Percentiles rank a stretch among this genome's conserved stretches.
Evolutionary conservation across 1,140 invertebrate genomes (phyloP).

Genomic region (Drosophila nikananu): DNA sequence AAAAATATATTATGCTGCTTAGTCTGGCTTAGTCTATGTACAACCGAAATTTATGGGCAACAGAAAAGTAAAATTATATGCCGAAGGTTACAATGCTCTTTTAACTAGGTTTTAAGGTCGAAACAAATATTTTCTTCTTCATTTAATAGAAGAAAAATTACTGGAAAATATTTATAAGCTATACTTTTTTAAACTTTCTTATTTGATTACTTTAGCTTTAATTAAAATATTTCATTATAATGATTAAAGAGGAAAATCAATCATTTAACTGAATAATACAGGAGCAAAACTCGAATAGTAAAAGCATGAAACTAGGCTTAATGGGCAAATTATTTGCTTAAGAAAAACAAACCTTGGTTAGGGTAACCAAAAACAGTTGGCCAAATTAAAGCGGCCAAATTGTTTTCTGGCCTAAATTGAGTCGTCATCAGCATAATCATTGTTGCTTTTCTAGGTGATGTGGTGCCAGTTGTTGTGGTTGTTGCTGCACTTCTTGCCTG

Average conservation of each 20-base stretch:
- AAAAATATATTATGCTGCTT: slow-evolving; percentile 38
- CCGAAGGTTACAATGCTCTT: neutral
- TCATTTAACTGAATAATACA: no score
- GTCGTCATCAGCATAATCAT: slow-evolving; percentile 62
- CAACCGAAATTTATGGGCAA: slow-evolving; percentile 7
- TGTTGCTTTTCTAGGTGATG: slow-evolving; percentile 10
- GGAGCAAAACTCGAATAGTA: no score
- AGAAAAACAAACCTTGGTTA: neutral
- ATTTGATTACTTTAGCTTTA: no score
- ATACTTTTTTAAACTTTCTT: no score
- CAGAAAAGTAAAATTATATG: slow-evolving; percentile 1
- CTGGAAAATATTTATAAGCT: no score
- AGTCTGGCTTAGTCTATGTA: neutral
- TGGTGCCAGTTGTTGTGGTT: slow-evolving; percentile 35
- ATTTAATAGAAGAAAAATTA: no score
- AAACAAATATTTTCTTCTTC: no score
- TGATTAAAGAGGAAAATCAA: no score
- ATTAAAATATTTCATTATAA: no score
- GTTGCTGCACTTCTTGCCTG: slow-evolving; percentile 47
- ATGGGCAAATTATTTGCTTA: neutral
- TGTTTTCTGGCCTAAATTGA: slow-evolving; percentile 56
- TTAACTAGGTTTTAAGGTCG: no score
- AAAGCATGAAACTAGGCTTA: neutral
- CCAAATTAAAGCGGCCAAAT: slow-evolving; percentile 6
- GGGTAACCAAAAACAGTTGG: neutral